Base-by-base conservation (phyloP, 2,888 invertebrate genomes). In the Epistrophella euchroma region DNA sequence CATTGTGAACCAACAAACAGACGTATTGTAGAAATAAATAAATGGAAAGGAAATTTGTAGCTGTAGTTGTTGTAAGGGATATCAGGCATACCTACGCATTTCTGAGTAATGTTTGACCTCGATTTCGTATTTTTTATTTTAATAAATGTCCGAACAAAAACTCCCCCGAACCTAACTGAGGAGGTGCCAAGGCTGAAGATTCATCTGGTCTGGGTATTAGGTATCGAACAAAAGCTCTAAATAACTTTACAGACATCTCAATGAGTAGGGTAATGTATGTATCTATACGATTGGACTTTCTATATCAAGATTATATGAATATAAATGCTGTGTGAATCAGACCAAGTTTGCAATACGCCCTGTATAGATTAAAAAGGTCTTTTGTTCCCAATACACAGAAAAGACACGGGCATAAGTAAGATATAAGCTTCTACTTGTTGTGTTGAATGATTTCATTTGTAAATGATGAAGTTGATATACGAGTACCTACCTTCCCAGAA, bases 211-310 rank as follows among this genome's bases (percentile, higher is more conserved):
- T 52, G 62, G 15, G 58, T 50, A 32, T 68, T 25, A 28, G n/a
- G n/a, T n/a, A n/a, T n/a, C 40, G 22, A 70, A 62, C 28, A 68
- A 73, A 73, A 62, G 74, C 43, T 64, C 56, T 70, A 71, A 78
- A 78, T 74, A 83, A 78, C 78, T 83, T 74, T 56, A 43, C 25
- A 83, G 78, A 78, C 73, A 74, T 74, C 25, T 74, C 68, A 80
- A 62, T 74, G 83, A 78, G 70, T 43, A 25, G 74, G 79, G 62
- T 74, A 66, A 71, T 73, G 35, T 68, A 45, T 62, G 52, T 62
- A 37, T 62, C 52, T 70, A 70, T 22, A 13, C 37, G 13, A 71
- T 76, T 70, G 22, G 19, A 64, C 60, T 50, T 19, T 50, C 56
- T 66, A 32, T 62, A 4, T 35, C 37, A 52, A 52, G 5, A 7